phyloP scores from a whole-genome alignment of 2,888 invertebrate species.

The Abrostola triplasia region DNA sequence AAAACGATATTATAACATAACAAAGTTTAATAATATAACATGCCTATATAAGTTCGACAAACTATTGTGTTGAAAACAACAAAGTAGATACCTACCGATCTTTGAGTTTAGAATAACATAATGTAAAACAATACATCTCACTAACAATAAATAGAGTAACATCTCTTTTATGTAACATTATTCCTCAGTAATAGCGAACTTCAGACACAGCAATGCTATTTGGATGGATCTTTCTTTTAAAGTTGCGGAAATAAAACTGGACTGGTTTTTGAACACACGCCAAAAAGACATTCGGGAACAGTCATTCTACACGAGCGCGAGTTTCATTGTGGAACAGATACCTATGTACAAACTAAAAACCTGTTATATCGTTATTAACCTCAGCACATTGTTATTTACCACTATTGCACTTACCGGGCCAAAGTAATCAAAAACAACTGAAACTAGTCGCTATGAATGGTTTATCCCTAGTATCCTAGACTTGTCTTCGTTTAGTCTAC shows the following conservation, averaged over 20 bases:
- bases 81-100: background rate
- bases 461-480: conserved; percentile 63
- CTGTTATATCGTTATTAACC: conserved; percentile 31
- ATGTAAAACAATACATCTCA: conserved; percentile 23
- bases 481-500: conserved; percentile 65
- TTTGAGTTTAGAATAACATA: conserved; percentile 10
- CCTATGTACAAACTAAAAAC: conserved; percentile 32
- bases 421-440: conserved; percentile 23
- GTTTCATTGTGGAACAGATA: conserved; percentile 51
- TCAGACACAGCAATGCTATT: conserved; percentile 54
- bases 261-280: conserved; percentile 66
- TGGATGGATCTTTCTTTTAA: conserved; percentile 59
- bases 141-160: conserved; percentile 38
- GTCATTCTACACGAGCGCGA: conserved; percentile 51
- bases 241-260: conserved; percentile 58
- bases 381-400: conserved; percentile 21
- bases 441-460: conserved; percentile 52
- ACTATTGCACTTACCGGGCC: conserved; percentile 23
- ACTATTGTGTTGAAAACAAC: conserved; percentile 16
- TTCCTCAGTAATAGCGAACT: conserved; percentile 46
- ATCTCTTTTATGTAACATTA: conserved; percentile 46
- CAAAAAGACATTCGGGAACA: conserved; percentile 64
- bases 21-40: conserved; percentile 23
- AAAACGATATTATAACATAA: conserved; percentile 21
- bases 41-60: conserved; percentile 4